phyloP scores from a whole-genome alignment of 2,888 invertebrate species.

The Cacoxenus indagator region DNA sequence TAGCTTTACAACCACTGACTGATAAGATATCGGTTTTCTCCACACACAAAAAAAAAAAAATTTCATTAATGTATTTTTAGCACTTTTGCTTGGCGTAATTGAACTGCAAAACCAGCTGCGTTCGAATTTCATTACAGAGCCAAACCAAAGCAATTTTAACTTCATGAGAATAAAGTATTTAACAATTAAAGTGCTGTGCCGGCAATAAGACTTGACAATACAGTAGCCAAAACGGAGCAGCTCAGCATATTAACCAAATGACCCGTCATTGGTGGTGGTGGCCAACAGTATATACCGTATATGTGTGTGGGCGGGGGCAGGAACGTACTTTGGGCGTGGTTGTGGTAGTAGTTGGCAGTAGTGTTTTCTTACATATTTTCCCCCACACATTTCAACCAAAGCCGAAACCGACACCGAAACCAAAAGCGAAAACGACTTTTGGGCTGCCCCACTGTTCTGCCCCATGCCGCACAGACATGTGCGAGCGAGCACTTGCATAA shows the following conservation, averaged over 20 bases:
- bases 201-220: background rate
- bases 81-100: background rate
- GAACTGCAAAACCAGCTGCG: background rate
- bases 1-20: too few species aligned
- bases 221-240: background rate
- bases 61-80: background rate
- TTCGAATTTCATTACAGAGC: background rate
- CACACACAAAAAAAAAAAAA: too few species aligned
- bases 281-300: too few species aligned
- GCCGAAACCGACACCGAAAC: too few species aligned
- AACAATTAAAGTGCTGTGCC: background rate
- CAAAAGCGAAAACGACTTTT: constrained; percentile 11
- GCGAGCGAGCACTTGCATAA: constrained; percentile 55
- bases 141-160: background rate
- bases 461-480: background rate
- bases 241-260: constrained; percentile 8
- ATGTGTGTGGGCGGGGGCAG: too few species aligned
- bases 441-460: background rate
- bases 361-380: too few species aligned
- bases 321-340: too few species aligned
- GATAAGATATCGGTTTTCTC: too few species aligned
- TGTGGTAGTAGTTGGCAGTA: too few species aligned
- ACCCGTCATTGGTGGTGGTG: too few species aligned
- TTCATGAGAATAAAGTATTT: background rate
- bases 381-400: too few species aligned